These are phyloP conservation scores for Andrena camellia DNA, from an alignment of 2,888 invertebrate species.

Conservation along the genomic window DNA sequence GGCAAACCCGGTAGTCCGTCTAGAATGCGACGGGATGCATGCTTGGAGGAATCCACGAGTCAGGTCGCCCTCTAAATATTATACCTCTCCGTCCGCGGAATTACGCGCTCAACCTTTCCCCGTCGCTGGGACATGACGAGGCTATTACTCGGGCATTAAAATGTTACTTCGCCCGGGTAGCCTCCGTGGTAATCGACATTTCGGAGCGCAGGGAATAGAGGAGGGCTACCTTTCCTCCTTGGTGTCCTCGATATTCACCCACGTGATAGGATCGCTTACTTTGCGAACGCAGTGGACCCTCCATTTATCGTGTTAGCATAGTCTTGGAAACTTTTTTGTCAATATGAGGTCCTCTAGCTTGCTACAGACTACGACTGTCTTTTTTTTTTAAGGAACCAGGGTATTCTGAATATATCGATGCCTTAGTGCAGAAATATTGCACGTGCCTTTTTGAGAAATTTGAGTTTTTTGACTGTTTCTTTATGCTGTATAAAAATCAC, in stretches of 20 bases:
- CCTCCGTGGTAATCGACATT: conserved; percentile 60
- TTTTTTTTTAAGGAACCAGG: too few relatives aligned
- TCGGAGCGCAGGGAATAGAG: neutral
- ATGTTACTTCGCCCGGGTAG: conserved; percentile 53
- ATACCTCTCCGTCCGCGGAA: conserved; percentile 30
- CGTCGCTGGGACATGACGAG: conserved; percentile 12
- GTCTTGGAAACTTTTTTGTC: too few relatives aligned
- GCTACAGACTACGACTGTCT: too few relatives aligned
- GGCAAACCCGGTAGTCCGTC: conserved; percentile 56
- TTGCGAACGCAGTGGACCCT: too few relatives aligned
- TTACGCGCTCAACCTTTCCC: conserved; percentile 55
- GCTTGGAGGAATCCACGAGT: conserved; percentile 51
- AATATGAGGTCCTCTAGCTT: too few relatives aligned
- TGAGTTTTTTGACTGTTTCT: too few relatives aligned
- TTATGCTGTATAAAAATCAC: too few relatives aligned
- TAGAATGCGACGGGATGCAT: conserved; percentile 63
- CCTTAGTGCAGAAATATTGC: too few relatives aligned
- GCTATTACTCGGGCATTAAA: conserved; percentile 62
- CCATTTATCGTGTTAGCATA: neutral
- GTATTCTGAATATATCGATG: too few relatives aligned
- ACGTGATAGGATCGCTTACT: neutral
- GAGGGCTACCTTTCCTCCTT: conserved; percentile 1
- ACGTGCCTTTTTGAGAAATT: too few relatives aligned
- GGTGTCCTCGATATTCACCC: neutral
- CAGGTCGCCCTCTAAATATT: conserved; percentile 47